A percentile compares a stretch with the other conserved stretches of the same genome.
These are phyloP conservation scores for Alauda arvensis DNA, from an alignment of 2,797 vertebrate genomes.

Conservation along the genomic window DNA sequence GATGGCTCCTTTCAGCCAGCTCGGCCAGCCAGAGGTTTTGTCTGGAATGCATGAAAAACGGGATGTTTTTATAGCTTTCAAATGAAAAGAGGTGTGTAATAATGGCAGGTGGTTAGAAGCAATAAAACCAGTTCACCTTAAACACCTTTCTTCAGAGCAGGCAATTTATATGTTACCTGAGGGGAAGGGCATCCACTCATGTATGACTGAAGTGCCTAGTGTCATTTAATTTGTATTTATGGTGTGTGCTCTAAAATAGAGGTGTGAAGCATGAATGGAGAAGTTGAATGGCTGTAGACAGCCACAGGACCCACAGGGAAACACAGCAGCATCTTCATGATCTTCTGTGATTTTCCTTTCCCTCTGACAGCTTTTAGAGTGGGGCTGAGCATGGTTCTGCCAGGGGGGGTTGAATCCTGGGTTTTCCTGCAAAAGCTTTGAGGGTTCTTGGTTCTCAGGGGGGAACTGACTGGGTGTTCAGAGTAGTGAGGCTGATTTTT, in stretches of 20 bases:
- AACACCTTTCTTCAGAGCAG: conserved; percentile 2
- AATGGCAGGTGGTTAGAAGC: conserved; percentile 19
- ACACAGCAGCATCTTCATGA: not conserved
- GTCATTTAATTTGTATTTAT: not conserved
- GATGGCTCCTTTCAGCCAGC: conserved; percentile 25
- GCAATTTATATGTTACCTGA: conserved; percentile 28
- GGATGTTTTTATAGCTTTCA: conserved; percentile 35
- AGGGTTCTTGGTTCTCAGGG: not conserved
- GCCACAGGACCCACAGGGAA: not conserved
- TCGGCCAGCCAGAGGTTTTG: conserved; percentile 10
- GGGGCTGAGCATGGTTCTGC: not conserved
- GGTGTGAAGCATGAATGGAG: not conserved
- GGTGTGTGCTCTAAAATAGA: not conserved
- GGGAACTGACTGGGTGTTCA: not conserved
- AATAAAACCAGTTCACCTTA: conserved; percentile 30
- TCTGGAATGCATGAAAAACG: conserved; percentile 2
- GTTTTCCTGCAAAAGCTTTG: not conserved
- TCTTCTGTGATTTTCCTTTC: not conserved
- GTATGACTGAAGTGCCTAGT: not conserved
- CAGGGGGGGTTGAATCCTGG: not conserved
- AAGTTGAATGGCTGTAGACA: not conserved
- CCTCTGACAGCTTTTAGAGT: not conserved
- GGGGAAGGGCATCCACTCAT: conserved; percentile 21
- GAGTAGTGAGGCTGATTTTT: not conserved
- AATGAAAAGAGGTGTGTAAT: conserved; percentile 22